A percentile compares a stretch with the other conserved stretches of the same genome.
Evolutionary conservation across 2,797 vertebrate species (phyloP).

Genomic region (Sebastiscus albofasciatus): DNA sequence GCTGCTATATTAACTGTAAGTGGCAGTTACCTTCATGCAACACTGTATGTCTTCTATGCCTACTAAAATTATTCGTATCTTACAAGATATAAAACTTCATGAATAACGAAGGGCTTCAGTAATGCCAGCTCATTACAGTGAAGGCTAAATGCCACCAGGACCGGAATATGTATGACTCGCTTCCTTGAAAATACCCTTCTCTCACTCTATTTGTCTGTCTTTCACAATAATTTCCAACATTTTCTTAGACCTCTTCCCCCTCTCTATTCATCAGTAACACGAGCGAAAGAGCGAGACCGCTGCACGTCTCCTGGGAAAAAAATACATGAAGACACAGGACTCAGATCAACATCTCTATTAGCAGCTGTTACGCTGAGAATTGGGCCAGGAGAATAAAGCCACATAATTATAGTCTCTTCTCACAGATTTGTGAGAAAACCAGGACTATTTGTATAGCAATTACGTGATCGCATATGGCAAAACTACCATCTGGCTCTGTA

Average conservation of each 20-base stretch:
- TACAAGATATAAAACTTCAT: background rate
- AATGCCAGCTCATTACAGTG: background rate
- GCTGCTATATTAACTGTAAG: background rate
- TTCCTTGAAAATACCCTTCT: conserved; percentile 12
- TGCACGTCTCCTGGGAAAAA: conserved; percentile 31
- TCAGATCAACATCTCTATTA: conserved; percentile 25
- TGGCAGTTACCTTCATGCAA: background rate
- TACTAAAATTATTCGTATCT: background rate
- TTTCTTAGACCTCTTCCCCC: background rate
- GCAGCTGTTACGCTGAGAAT: conserved; percentile 37
- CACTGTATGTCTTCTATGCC: background rate
- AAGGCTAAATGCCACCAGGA: background rate
- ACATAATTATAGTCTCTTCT: background rate
- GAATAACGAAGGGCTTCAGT: background rate
- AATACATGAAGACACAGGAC: conserved; percentile 37
- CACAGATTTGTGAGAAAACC: conserved; percentile 6
- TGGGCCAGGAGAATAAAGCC: conserved; percentile 22
- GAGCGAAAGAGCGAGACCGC: conserved; percentile 8
- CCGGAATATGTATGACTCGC: conserved; percentile 15
- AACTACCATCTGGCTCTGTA: background rate
- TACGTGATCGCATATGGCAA: background rate
- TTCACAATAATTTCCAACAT: background rate
- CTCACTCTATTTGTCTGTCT: background rate
- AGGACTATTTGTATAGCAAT: background rate
- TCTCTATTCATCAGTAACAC: conserved; percentile 28